These are phyloP conservation scores for Meandrusa payeni DNA, from an alignment of 2,888 invertebrate genomes.

Conservation along the genomic window DNA sequence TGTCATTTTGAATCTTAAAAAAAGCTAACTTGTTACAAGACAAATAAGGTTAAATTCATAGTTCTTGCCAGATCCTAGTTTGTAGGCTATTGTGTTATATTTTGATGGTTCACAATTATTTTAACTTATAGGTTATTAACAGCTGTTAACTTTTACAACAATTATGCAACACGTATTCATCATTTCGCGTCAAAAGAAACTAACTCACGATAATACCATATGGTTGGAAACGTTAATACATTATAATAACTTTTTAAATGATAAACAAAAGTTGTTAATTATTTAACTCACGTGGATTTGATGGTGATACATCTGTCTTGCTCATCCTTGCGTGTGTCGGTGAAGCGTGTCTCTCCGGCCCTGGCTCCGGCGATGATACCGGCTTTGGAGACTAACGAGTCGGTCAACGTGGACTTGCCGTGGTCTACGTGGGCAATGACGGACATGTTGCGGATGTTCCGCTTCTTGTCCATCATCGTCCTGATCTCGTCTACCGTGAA, in stretches of 20 bases:
- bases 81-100: neutral
- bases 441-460: constrained; percentile 99
- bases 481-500: constrained; percentile 99
- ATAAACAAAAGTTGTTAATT: too few species aligned
- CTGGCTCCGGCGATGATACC: constrained; percentile 99
- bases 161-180: too few species aligned
- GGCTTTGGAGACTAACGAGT: constrained; percentile 99
- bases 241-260: too few species aligned
- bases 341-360: constrained; percentile 99
- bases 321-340: constrained; percentile 99
- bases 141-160: too few species aligned
- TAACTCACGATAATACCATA: too few species aligned
- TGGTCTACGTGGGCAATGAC: constrained; percentile 99
- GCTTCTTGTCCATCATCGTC: constrained; percentile 99
- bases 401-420: constrained; percentile 99
- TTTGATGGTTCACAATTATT: too few species aligned
- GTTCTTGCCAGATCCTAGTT: too few species aligned
- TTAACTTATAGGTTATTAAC: too few species aligned
- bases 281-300: constrained; percentile 95
- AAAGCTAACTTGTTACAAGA: too few species aligned
- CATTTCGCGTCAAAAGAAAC: too few species aligned
- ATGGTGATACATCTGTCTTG: constrained; percentile 99
- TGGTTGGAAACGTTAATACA: constrained; percentile 17
- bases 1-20: too few species aligned
- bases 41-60: too few species aligned